Percentiles rank a stretch among this genome's conserved stretches.
phyloP scores from a whole-genome alignment of 2,888 invertebrate species.

The Lasioglossum calceatum region DNA sequence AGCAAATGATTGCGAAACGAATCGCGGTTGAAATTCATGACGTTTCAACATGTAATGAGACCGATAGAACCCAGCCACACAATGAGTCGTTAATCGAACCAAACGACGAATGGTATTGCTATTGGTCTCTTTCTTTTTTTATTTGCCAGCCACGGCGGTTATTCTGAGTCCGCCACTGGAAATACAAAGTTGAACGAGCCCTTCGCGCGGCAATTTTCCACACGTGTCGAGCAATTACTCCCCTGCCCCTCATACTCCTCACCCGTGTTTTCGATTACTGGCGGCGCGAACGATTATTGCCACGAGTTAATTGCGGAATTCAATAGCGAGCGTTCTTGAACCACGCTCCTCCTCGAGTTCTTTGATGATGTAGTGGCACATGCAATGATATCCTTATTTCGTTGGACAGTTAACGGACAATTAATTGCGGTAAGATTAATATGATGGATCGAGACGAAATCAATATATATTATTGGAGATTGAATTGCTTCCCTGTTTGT shows the following conservation, averaged over 20 bases:
- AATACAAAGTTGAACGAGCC: slow-evolving; percentile 47
- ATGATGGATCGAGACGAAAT: not conserved
- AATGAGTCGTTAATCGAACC: slow-evolving; percentile 34
- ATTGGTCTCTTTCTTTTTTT: not conserved
- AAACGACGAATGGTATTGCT: not conserved
- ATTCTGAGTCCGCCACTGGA: slow-evolving; percentile 30
- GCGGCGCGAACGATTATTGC: slow-evolving; percentile 58
- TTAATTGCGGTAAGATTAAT: not conserved
- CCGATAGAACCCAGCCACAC: not conserved
- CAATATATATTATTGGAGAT: not conserved
- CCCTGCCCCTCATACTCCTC: slow-evolving; percentile 44
- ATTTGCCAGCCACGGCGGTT: slow-evolving; percentile 21
- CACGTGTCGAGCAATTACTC: slow-evolving; percentile 16
- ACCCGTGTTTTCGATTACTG: slow-evolving; percentile 52
- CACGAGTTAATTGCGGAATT: slow-evolving; percentile 46
- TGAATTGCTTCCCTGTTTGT: not conserved
- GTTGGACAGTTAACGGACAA: not conserved
- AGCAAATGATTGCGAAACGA: not conserved
- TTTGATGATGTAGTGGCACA: not conserved
- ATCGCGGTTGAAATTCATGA: not conserved
- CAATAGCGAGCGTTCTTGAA: slow-evolving; percentile 52
- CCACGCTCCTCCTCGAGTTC: not conserved
- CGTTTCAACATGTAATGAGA: not conserved
- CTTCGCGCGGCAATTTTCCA: slow-evolving; percentile 11
- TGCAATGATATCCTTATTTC: not conserved